These are phyloP conservation scores for Tetragonisca angustula DNA, from an alignment of 2,888 invertebrate genomes.

Conservation along the genomic window DNA sequence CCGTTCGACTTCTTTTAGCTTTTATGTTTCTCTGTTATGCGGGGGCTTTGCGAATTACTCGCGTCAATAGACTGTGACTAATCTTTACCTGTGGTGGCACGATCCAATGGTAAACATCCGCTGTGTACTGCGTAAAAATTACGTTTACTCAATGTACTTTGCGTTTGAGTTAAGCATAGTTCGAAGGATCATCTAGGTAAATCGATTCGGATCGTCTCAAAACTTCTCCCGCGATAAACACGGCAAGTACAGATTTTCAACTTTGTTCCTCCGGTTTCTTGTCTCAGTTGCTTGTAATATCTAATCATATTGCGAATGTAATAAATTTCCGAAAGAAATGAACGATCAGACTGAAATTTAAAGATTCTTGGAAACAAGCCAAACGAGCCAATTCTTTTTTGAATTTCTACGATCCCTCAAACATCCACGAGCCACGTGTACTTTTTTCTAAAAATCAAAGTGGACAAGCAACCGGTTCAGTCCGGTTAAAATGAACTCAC, in stretches of 20 bases:
- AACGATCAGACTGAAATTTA: background rate
- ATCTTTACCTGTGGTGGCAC: background rate
- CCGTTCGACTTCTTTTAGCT: background rate
- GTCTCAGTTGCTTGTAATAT: background rate
- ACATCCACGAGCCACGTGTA: too few species aligned
- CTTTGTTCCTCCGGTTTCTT: background rate
- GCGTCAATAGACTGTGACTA: background rate
- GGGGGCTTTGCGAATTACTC: background rate
- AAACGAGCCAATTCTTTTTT: too few species aligned
- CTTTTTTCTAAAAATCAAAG: too few species aligned
- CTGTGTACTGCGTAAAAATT: constrained; percentile 5
- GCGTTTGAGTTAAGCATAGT: background rate
- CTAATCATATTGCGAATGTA: too few species aligned
- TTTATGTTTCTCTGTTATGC: background rate
- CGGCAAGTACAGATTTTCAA: background rate
- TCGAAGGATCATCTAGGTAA: constrained; percentile 38
- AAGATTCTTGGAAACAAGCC: too few species aligned
- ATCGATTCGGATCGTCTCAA: constrained; percentile 2
- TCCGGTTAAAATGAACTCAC: too few species aligned
- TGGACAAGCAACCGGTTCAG: too few species aligned
- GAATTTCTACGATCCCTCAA: too few species aligned
- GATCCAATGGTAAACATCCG: background rate
- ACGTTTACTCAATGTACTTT: background rate
- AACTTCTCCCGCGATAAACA: constrained; percentile 27
- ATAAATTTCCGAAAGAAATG: background rate